Base-by-base conservation (phyloP, 2,888 invertebrate species). In the Papilio protenor region DNA sequence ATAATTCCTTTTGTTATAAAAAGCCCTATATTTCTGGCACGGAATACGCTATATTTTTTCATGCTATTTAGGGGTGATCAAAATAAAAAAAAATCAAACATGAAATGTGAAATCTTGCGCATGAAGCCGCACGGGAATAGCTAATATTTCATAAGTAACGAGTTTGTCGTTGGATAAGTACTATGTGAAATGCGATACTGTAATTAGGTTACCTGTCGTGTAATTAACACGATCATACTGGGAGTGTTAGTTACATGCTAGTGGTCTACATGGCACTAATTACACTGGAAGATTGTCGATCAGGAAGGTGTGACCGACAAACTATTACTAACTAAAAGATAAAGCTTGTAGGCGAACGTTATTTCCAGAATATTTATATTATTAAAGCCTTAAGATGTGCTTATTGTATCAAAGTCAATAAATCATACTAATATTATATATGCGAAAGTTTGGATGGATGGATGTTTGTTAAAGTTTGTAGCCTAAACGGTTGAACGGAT, bases 221-320 rank as follows among this genome's bases (percentile, higher is more conserved):
- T 70, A 73, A 70, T 74, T 45, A 77, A 59, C 77, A 49, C 27
- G 69, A 47, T 21, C 73, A 47, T 52, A 27, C 21, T 27, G 45
- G 73, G 59, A n/a, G 59, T 57, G 73, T 2, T 12, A 45, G 59
- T n/a, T 80, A 80, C 79, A 79, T 75, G 73, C 71, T 78, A 80
- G 55, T 55, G 1, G 40, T 8, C 40, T 8, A 23, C 66, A 21
- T 45, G 16, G 2, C 18, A 18, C 40, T 76, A 52, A 52, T 52
- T 74, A 61, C 16, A 66, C 14, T 49, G 21, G 16, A 64, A 27
- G 6, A 40, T 40, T 40, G 23, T 45, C 18, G 27, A n/a, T 23
- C 14, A n/a, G 11, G n/a, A 57, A 66, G 64, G 55, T 73, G 64
- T 73, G 45, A 72, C 64, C 18, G 10, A 12, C 45, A 57, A 57